Percentiles rank a stretch among this genome's conserved stretches.
These are phyloP conservation scores for Ochlodes sylvanus DNA, from an alignment of 2,888 invertebrate genomes.

Conservation along the genomic window DNA sequence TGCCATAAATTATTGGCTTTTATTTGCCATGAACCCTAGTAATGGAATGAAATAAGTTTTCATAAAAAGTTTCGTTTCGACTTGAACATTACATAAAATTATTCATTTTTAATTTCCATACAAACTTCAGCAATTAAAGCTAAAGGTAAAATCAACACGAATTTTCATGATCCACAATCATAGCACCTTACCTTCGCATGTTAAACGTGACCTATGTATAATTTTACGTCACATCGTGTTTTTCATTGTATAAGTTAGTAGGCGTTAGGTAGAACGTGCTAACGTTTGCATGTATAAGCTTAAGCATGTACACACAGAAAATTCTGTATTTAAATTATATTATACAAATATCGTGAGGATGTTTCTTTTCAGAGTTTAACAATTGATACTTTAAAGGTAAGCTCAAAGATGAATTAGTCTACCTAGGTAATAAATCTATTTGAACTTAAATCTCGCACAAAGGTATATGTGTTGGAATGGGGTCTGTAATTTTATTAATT, in stretches of 20 bases:
- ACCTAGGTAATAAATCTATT: too few relatives aligned
- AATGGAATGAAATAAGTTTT: too few relatives aligned
- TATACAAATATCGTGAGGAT: too few relatives aligned
- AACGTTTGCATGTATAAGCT: slow-evolving; percentile 6
- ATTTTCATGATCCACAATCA: slow-evolving; percentile 39
- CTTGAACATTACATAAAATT: background rate
- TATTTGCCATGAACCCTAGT: too few relatives aligned
- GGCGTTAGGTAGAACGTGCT: slow-evolving; percentile 21
- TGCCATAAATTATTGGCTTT: too few relatives aligned
- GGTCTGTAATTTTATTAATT: too few relatives aligned
- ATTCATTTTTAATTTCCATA: background rate
- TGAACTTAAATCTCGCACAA: too few relatives aligned
- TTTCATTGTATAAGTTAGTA: slow-evolving; percentile 10
- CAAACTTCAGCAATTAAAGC: background rate
- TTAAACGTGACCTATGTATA: slow-evolving; percentile 24
- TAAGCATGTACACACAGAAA: background rate
- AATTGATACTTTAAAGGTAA: too few relatives aligned
- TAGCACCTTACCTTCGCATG: slow-evolving; percentile 35
- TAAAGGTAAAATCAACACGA: slow-evolving; percentile 37
- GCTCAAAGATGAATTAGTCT: too few relatives aligned
- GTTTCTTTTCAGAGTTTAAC: too few relatives aligned
- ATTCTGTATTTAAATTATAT: background rate
- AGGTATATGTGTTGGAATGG: too few relatives aligned
- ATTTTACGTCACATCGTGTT: slow-evolving; percentile 4
- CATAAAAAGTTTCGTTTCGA: background rate